phyloP scores from a whole-genome alignment of 2,113 vertebrate species.

The Agapornis roseicollis region DNA sequence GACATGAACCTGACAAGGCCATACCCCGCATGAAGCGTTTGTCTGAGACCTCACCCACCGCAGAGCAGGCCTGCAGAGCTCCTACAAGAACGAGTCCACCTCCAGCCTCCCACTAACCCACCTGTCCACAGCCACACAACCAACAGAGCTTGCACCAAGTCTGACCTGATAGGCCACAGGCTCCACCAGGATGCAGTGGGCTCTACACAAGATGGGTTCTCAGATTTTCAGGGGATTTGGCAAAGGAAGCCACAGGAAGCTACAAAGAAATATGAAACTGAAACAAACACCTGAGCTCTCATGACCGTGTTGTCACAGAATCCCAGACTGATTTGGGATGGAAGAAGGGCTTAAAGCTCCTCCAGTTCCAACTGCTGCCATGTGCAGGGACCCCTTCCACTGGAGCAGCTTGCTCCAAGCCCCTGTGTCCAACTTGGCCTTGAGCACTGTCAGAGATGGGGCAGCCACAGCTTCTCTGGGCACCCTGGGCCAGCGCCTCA shows the following conservation, averaged over 20 bases:
- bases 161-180: neutral
- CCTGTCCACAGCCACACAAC: neutral
- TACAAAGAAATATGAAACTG: neutral
- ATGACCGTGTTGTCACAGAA: neutral
- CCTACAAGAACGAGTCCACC: neutral
- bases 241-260: neutral
- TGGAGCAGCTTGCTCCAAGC: too few relatives aligned
- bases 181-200: neutral
- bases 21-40: fast-evolving
- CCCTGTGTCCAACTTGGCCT: neutral
- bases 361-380: neutral
- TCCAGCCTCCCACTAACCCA: neutral
- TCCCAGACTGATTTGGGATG: neutral
- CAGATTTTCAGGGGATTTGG: neutral
- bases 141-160: neutral
- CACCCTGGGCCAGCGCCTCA: neutral
- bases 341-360: neutral
- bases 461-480: neutral
- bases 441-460: neutral
- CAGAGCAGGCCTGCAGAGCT: neutral
- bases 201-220: neutral
- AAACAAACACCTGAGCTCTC: neutral
- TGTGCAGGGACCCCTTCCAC: neutral
- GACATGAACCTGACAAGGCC: neutral
- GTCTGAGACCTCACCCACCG: neutral